These are phyloP conservation scores for Xiphorhynchus erythropygius DNA, from an alignment of 2,797 vertebrate species.

Conservation along the genomic window DNA sequence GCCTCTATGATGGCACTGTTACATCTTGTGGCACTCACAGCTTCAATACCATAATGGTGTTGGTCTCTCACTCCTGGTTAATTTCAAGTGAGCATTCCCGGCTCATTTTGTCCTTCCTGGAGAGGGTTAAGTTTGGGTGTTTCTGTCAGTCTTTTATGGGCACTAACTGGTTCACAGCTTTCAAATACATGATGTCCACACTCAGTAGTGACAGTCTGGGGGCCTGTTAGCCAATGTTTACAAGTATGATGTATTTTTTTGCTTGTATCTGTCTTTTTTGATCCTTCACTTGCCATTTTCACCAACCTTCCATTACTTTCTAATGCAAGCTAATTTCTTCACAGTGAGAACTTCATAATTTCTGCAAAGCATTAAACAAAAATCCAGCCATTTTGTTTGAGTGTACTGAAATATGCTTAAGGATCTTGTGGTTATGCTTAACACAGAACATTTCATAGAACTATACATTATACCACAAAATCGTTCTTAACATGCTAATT, in stretches of 20 bases:
- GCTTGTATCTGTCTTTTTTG: neutral
- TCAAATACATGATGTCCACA: neutral
- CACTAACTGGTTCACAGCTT: neutral
- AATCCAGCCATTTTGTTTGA: neutral
- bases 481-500: conserved; percentile 44
- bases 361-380: neutral
- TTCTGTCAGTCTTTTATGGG: neutral
- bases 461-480: neutral
- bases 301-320: neutral
- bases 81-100: neutral
- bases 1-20: neutral
- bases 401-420: neutral
- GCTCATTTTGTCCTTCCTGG: neutral
- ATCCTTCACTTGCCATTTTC: neutral
- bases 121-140: neutral
- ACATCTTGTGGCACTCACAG: neutral
- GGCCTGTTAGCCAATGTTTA: neutral
- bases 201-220: neutral
- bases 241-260: neutral
- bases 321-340: neutral
- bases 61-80: neutral
- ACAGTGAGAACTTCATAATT: neutral
- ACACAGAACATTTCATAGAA: neutral
- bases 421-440: neutral
- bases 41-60: neutral